Evolutionary conservation across 92 coral and sea anemone genomes (phyloP).

Genomic region (Heteractis magnifica): DNA sequence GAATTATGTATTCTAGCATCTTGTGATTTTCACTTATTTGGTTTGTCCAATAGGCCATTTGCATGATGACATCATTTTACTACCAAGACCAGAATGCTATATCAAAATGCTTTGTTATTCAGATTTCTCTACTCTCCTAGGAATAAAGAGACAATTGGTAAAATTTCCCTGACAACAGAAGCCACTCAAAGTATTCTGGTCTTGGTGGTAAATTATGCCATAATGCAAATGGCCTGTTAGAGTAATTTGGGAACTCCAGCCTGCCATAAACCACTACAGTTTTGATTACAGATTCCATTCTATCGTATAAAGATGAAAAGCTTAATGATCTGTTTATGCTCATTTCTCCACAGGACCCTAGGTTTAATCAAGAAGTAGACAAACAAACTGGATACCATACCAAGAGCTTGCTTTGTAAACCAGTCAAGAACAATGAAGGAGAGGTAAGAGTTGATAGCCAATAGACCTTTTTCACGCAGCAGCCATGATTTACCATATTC

Average conservation of each 20-base stretch:
- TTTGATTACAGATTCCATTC: not conserved
- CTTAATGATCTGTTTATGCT: not conserved
- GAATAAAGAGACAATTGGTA: too few species aligned
- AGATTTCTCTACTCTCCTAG: too few species aligned
- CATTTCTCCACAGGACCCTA: slow-evolving; percentile 67
- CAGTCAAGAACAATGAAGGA: slow-evolving; percentile 95
- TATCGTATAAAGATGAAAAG: not conserved
- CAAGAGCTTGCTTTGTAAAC: slow-evolving; percentile 93
- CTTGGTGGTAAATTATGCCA: not conserved
- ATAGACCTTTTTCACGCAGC: too few species aligned
- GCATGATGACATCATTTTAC: too few species aligned
- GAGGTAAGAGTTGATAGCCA: slow-evolving; percentile 59
- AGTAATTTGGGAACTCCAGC: not conserved
- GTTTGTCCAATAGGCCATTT: too few species aligned
- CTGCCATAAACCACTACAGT: slow-evolving; percentile 7
- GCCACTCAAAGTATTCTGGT: not conserved
- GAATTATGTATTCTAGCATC: too few species aligned
- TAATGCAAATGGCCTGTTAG: not conserved
- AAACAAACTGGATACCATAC: slow-evolving; percentile 98
- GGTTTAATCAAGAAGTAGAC: slow-evolving; percentile 95
- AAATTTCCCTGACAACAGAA: not conserved
- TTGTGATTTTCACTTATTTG: too few species aligned
- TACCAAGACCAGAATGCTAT: too few species aligned
- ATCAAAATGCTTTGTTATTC: too few species aligned
- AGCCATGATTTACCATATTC: too few species aligned